Conservation (phyloP, 2,797 vertebrate genomes). For the Enoplosus armatus region DNA sequence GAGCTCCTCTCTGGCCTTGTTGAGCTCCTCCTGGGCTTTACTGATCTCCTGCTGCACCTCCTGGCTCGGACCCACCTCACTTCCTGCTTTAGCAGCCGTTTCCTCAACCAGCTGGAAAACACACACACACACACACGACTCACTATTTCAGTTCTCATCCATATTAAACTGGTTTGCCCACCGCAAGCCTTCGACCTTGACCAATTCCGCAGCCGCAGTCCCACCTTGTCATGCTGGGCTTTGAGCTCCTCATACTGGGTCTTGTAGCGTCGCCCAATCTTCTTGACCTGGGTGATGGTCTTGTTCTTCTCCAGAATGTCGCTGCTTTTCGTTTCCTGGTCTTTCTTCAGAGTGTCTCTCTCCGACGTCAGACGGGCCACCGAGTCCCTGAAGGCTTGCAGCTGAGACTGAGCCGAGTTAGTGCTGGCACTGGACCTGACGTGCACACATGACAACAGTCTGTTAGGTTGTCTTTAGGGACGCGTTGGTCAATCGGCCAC, state of each 20-base stretch:
- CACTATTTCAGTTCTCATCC: neutral
- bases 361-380: conserved; percentile 87
- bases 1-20: conserved; percentile 85
- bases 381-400: conserved; percentile 90
- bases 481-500: neutral
- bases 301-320: conserved; percentile 95
- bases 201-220: neutral
- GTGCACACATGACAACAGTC: neutral
- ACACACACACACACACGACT: neutral
- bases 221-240: conserved; percentile 93
- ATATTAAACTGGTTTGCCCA: neutral
- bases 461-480: neutral
- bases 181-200: neutral
- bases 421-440: conserved; percentile 89
- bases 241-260: conserved; percentile 99
- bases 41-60: conserved; percentile 86
- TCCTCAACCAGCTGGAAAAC: conserved; percentile 84
- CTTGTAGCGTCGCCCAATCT: conserved; percentile 97
- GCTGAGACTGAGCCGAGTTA: conserved; percentile 91
- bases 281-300: conserved; percentile 98
- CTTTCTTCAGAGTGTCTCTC: conserved; percentile 90
- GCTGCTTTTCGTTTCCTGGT: conserved; percentile 87
- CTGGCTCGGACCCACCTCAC: conserved; percentile 81
- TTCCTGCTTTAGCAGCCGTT: conserved; percentile 74
- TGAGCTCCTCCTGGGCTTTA: conserved; percentile 89